These are phyloP conservation scores for Procambarus clarkii DNA, from an alignment of 1,140 invertebrate genomes.

Conservation along the genomic window DNA sequence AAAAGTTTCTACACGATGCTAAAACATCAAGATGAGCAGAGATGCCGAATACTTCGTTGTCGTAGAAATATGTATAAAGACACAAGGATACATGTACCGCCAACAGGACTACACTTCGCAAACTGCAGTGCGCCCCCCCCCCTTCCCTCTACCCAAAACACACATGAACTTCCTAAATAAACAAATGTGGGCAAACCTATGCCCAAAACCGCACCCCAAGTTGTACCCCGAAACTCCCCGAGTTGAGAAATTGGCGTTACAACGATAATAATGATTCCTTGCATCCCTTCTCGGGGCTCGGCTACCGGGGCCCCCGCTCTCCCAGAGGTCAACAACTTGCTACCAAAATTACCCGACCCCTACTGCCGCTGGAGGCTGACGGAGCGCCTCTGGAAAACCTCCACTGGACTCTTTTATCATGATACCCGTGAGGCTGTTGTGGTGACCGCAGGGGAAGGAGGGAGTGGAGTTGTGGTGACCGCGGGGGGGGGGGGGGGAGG, in stretches of 20 bases:
- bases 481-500: too few species aligned
- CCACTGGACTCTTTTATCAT: too few species aligned
- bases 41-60: neutral
- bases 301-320: too few species aligned
- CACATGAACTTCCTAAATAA: too few species aligned
- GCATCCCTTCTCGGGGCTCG: neutral
- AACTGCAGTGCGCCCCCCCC: too few species aligned
- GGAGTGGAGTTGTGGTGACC: too few species aligned
- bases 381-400: neutral
- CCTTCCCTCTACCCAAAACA: too few species aligned
- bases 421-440: too few species aligned
- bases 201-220: neutral
- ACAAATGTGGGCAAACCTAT: too few species aligned
- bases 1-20: neutral
- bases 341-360: neutral
- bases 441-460: too few species aligned
- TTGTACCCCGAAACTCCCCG: neutral
- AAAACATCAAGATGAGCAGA: neutral
- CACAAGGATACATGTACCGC: too few species aligned
- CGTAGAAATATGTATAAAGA: neutral
- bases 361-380: neutral
- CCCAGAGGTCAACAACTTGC: neutral
- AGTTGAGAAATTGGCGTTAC: conserved; percentile 1
- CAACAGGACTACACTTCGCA: too few species aligned
- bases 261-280: neutral